Percentiles rank a stretch among this genome's conserved stretches.
phyloP scores from a whole-genome alignment of 2,797 vertebrate species.

The Strix occidentalis region DNA sequence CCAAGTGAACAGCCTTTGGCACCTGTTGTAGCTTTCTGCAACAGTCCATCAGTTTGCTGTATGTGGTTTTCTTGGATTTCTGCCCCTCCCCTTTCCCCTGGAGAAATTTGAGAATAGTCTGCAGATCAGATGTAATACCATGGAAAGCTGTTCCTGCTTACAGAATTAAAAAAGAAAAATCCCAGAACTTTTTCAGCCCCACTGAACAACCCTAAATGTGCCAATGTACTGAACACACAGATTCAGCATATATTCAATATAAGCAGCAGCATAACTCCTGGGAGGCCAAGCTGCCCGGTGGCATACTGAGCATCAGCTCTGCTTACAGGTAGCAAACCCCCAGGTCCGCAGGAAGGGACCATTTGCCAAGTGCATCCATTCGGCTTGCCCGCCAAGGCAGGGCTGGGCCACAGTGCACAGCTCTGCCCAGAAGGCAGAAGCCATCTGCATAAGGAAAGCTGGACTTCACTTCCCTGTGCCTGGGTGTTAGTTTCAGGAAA shows the following conservation, averaged over 20 bases:
- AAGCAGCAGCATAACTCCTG: not conserved
- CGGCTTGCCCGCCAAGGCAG: not conserved
- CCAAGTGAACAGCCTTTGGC: not conserved
- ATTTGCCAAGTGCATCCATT: rapidly evolving
- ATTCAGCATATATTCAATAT: not conserved
- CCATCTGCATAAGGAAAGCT: not conserved
- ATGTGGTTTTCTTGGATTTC: not conserved
- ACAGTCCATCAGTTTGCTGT: not conserved
- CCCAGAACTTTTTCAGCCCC: not conserved
- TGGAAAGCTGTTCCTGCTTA: not conserved
- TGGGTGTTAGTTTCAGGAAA: not conserved
- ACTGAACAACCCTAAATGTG: not conserved
- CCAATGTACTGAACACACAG: not conserved
- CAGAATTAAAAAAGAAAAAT: not conserved
- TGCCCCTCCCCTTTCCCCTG: not conserved
- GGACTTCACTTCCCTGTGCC: not conserved
- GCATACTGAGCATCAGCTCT: not conserved
- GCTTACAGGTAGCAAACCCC: not conserved
- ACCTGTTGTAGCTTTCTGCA: not conserved
- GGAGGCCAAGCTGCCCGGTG: not conserved
- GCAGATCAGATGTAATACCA: not conserved
- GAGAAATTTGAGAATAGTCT: not conserved
- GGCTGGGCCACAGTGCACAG: not conserved
- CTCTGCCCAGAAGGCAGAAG: not conserved
- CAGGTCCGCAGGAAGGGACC: not conserved